Conservation (phyloP, 2,888 invertebrate species). For the Epinotia ramella region DNA sequence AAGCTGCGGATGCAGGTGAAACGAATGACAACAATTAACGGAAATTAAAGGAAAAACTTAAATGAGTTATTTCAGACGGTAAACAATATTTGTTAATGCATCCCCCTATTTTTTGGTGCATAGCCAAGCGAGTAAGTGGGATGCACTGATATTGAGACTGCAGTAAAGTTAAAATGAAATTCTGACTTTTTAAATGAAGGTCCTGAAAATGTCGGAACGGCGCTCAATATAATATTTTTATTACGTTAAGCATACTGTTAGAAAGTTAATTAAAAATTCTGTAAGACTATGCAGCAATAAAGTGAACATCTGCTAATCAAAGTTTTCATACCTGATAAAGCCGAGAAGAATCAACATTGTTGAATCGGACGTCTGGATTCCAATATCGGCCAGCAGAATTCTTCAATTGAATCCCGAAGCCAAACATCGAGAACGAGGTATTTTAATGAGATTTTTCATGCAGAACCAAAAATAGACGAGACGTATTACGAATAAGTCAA, state of each 20-base stretch:
- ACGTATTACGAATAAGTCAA: constrained; percentile 48
- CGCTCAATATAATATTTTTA: too few relatives aligned
- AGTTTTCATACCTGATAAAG: constrained; percentile 42
- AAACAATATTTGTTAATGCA: too few relatives aligned
- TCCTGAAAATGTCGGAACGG: too few relatives aligned
- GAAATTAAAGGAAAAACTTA: too few relatives aligned
- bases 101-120: too few relatives aligned
- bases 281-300: neutral
- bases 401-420: constrained; percentile 46
- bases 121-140: too few relatives aligned
- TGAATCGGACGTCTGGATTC: constrained; percentile 39
- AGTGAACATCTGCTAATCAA: constrained; percentile 28
- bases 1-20: neutral
- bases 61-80: too few relatives aligned
- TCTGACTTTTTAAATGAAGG: too few relatives aligned
- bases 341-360: constrained; percentile 38
- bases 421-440: constrained; percentile 55
- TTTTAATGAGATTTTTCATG: constrained; percentile 59
- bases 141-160: too few relatives aligned
- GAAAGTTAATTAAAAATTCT: too few relatives aligned
- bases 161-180: too few relatives aligned
- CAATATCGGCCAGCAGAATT: constrained; percentile 42
- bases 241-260: too few relatives aligned
- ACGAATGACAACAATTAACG: neutral
- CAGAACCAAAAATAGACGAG: constrained; percentile 46